A percentile compares a stretch with the other conserved stretches of the same genome.
Evolutionary conservation across 2,888 invertebrate species (phyloP).

Genomic region (Meteorus cinctellus): DNA sequence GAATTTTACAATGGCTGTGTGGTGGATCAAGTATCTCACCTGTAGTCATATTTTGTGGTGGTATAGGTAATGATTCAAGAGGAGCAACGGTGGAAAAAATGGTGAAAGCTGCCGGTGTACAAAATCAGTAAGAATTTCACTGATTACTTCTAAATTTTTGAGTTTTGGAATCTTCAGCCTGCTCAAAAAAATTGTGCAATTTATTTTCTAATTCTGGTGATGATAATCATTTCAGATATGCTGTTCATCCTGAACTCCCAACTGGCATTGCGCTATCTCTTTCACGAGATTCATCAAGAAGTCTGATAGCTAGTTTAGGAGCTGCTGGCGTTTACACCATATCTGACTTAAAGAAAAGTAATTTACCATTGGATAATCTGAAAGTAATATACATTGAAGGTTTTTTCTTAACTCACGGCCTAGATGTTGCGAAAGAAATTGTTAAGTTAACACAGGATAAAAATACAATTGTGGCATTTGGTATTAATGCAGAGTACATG

Average conservation of each 20-base stretch:
- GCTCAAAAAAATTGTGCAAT: not conserved
- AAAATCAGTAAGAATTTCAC: conserved; percentile 61
- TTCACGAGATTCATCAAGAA: conserved; percentile 64
- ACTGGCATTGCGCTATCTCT: conserved; percentile 70
- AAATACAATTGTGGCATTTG: conserved; percentile 67
- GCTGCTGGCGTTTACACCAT: conserved; percentile 68
- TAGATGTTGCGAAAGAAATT: conserved; percentile 66
- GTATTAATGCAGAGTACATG: conserved; percentile 70
- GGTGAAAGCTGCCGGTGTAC: conserved; percentile 65
- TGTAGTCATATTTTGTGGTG: conserved; percentile 63
- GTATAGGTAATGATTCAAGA: conserved; percentile 67
- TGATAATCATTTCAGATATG: conserved; percentile 62
- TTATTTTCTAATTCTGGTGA: conserved; percentile 2
- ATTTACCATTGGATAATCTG: conserved; percentile 59
- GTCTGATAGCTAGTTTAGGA: conserved; percentile 69
- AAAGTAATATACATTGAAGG: conserved; percentile 71
- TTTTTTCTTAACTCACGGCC: conserved; percentile 70
- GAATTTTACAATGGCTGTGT: conserved; percentile 67
- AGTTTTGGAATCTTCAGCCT: not conserved
- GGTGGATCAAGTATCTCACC: conserved; percentile 53
- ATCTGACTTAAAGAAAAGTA: conserved; percentile 58
- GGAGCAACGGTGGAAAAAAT: conserved; percentile 64
- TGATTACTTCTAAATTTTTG: not conserved
- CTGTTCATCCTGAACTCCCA: conserved; percentile 62
- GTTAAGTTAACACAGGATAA: conserved; percentile 63